Evolutionary conservation across 1,140 invertebrate genomes (phyloP).

Genomic region (Drosophila busckii): DNA sequence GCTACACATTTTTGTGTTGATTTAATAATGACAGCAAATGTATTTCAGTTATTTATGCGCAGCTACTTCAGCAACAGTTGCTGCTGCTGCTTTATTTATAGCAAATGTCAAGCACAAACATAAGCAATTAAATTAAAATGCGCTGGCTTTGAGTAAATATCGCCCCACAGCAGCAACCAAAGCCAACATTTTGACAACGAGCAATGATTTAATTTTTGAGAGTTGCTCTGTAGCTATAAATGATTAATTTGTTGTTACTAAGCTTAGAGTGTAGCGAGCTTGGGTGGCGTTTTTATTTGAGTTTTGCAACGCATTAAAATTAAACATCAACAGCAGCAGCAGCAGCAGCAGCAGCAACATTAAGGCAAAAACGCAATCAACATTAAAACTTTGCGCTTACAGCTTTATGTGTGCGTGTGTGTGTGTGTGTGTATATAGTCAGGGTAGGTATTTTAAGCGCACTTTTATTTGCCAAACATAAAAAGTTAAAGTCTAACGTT

Average conservation of each 20-base stretch:
- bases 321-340: slow-evolving; percentile 44
- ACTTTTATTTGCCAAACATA: slow-evolving; percentile 73
- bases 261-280: too few species aligned
- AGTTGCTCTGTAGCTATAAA: slow-evolving; percentile 47
- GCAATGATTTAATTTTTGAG: slow-evolving; percentile 42
- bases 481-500: slow-evolving; percentile 54
- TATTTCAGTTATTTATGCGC: slow-evolving; percentile 46
- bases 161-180: too few species aligned
- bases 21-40: slow-evolving; percentile 27
- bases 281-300: slow-evolving; percentile 11
- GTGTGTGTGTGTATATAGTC: not conserved
- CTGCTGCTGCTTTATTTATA: slow-evolving; percentile 11
- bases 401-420: slow-evolving; percentile 17
- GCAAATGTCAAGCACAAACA: too few species aligned
- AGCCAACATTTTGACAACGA: slow-evolving; percentile 44
- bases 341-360: slow-evolving; percentile 21
- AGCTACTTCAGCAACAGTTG: slow-evolving; percentile 14
- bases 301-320: slow-evolving; percentile 50
- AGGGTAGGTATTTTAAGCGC: slow-evolving; percentile 42
- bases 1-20: slow-evolving; percentile 7
- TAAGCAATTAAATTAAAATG: slow-evolving; percentile 64
- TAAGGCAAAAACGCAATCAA: slow-evolving; percentile 70
- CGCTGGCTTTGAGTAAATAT: slow-evolving; percentile 48
- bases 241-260: slow-evolving; percentile 73
- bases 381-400: slow-evolving; percentile 65